Base-by-base conservation (phyloP, 2,797 vertebrate genomes). In the Sebastes trivittatus region DNA sequence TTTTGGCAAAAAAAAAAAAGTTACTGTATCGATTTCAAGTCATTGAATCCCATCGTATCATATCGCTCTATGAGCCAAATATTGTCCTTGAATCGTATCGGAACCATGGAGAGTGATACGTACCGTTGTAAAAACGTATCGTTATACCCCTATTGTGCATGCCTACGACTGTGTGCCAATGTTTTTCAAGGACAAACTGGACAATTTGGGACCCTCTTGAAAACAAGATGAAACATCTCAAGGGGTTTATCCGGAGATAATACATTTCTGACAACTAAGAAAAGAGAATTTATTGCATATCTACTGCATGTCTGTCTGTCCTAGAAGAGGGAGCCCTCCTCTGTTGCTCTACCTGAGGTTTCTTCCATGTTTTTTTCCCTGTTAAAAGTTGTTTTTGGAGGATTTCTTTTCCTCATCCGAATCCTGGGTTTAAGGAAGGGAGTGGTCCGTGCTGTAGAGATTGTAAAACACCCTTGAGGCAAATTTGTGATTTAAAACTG, bases 151-250 rank as follows among this genome's bases (percentile, higher is more conserved):
- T 46, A 46, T 46, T 46, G 16, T 46, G 16, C 42, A 7, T 46
- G 23, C 9, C 20, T 8, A 60, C 38, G 4, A 46, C 36, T 46
- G 34, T 52, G 42, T 49, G 29, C 56, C 16, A 22, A 9, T 65
- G 32, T 77, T 70, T 75, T 75, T 69, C 3, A 3, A 72, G 77
- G 78, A 67, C 66, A 83, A 72, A 65, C 42, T 46, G 38, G 38
- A 42, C 23, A 27, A n/a, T 61, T 32, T 61, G 59, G 18, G 59
- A 61, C 9, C 59, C 5, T 29, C 59, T 60, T 61, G 30, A 34
- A 13, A 34, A 61, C 60, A 1, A 34, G 20, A 61, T 7, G 20
- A 11, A n/a, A 61, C 20, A n/a, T 61, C 59, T 32, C 59, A 20
- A 58, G 58, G 29, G 29, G 20, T 61, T n/a, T 11, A 32, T 22